phyloP scores from a whole-genome alignment of 2,113 vertebrate species.

The human region GRCh38 chr1:37936501-37937000 shows the following conservation, averaged over 20 bases:
- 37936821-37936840: no score
- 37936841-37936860: no score
- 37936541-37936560: no score
- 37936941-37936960: not conserved
- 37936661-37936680: not conserved
- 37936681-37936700: not conserved
- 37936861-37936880: not conserved
- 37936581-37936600: no score
- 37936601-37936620: not conserved
- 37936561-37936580: no score
- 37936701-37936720: not conserved
- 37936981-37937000: not conserved
- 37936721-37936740: no score
- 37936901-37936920: not conserved
- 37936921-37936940: not conserved
- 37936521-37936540: no score
- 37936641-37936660: not conserved
- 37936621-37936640: not conserved
- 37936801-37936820: no score
- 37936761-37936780: no score
- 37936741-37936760: no score
- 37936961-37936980: not conserved
- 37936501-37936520: no score
- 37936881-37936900: not conserved
- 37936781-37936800: no score